Percentiles rank a stretch among this genome's conserved stretches.
phyloP scores from a whole-genome alignment of 2,888 invertebrate genomes.

The Polydesmus complanatus region DNA sequence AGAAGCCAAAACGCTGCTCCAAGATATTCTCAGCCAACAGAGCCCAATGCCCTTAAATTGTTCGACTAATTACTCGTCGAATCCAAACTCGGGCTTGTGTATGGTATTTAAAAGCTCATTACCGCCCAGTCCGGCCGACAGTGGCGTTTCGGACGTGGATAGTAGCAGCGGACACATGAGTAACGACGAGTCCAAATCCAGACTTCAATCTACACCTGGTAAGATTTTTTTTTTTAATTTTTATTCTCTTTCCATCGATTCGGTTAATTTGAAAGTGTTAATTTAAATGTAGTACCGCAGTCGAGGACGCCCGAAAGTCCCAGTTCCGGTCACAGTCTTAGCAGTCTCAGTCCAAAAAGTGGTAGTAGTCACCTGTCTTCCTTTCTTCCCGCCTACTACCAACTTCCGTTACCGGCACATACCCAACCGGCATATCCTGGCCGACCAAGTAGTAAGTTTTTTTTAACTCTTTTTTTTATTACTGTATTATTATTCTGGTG shows the following conservation, averaged over 20 bases:
- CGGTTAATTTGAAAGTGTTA: neutral
- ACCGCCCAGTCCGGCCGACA: slow-evolving; percentile 93
- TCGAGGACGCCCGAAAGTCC: slow-evolving; percentile 27
- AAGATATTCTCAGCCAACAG: slow-evolving; percentile 32
- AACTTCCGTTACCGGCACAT: slow-evolving; percentile 18
- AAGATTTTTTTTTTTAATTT: slow-evolving; percentile 11
- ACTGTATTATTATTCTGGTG: too few species aligned
- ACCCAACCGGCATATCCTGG: slow-evolving; percentile 14
- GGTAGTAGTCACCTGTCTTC: slow-evolving; percentile 16
- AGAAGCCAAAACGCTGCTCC: slow-evolving; percentile 22
- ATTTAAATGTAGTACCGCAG: slow-evolving; percentile 25
- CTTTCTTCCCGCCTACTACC: slow-evolving; percentile 15
- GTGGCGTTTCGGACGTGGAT: slow-evolving; percentile 92
- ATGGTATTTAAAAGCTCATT: slow-evolving; percentile 56
- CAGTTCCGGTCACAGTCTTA: slow-evolving; percentile 22
- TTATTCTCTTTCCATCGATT: neutral
- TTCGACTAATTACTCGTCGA: slow-evolving; percentile 46
- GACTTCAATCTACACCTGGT: slow-evolving; percentile 49
- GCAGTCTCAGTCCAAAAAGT: slow-evolving; percentile 22
- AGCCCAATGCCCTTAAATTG: slow-evolving; percentile 29
- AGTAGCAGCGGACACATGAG: slow-evolving; percentile 62
- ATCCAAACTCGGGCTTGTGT: slow-evolving; percentile 23
- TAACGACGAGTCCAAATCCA: slow-evolving; percentile 71
- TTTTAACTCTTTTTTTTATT: too few species aligned
- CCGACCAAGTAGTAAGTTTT: slow-evolving; percentile 7